phyloP scores from a whole-genome alignment of 2,888 invertebrate species.

The Cephus nigrinus region DNA sequence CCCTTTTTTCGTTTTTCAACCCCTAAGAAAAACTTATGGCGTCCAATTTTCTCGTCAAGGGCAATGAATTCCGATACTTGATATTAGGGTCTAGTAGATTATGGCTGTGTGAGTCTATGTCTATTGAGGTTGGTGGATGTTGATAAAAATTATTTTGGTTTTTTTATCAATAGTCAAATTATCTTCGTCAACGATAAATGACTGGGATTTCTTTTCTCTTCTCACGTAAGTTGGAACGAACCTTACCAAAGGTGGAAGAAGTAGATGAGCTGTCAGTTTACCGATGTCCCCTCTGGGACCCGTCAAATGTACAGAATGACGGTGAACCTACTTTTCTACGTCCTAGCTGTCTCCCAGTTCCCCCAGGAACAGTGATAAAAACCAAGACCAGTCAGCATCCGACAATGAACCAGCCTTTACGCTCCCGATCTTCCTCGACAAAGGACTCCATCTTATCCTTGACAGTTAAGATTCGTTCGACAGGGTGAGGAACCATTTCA shows the following conservation, averaged over 20 bases:
- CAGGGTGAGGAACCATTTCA: not conserved
- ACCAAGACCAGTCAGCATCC: constrained; percentile 58
- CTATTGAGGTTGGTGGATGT: not conserved
- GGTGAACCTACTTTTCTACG: constrained; percentile 48
- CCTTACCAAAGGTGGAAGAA: constrained; percentile 20
- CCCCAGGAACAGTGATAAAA: constrained; percentile 57
- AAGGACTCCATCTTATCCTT: constrained; percentile 16
- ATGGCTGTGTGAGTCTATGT: not conserved
- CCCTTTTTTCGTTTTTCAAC: not conserved
- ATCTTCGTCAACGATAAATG: not conserved
- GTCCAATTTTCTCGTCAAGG: too few relatives aligned
- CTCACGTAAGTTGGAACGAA: not conserved
- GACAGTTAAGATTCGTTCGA: not conserved
- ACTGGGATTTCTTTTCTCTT: not conserved
- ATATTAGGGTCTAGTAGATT: not conserved
- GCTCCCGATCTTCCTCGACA: constrained; percentile 29
- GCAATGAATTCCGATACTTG: not conserved
- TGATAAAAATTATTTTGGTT: not conserved
- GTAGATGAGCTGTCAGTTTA: constrained; percentile 56
- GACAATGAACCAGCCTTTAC: constrained; percentile 48
- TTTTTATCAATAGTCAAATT: not conserved
- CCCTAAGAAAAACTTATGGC: not conserved
- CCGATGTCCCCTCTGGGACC: constrained; percentile 57
- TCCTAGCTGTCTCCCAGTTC: constrained; percentile 43
- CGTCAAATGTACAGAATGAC: constrained; percentile 56